A percentile compares a stretch with the other conserved stretches of the same genome.
These are phyloP conservation scores for Lepidurus apus DNA, from an alignment of 1,140 invertebrate species.

Conservation along the genomic window DNA sequence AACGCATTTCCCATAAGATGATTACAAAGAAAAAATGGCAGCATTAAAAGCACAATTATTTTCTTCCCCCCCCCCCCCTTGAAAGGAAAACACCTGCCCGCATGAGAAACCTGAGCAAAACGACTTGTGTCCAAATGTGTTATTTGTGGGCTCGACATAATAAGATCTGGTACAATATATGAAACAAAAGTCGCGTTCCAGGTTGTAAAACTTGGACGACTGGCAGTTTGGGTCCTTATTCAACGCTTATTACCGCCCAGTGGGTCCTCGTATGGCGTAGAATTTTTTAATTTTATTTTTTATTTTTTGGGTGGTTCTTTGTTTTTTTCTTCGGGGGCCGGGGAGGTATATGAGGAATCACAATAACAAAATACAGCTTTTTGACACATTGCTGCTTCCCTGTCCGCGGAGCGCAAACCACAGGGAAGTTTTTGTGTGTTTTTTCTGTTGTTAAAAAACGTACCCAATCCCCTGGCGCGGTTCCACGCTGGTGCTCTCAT, in stretches of 20 bases:
- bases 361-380: background rate
- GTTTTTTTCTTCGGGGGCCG: background rate
- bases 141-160: background rate
- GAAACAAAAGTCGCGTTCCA: background rate
- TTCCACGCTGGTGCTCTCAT: slow-evolving; percentile 16
- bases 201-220: background rate
- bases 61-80: no score
- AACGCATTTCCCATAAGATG: slow-evolving; percentile 9
- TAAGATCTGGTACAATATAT: no score
- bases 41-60: slow-evolving; percentile 1
- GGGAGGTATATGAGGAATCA: background rate
- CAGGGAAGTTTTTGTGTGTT: slow-evolving; percentile 3
- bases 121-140: background rate
- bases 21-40: slow-evolving; percentile 20
- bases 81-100: background rate
- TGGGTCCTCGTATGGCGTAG: background rate
- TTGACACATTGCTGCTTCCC: slow-evolving; percentile 2
- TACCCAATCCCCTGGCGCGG: slow-evolving; percentile 20
- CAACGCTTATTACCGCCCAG: slow-evolving; percentile 6
- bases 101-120: background rate
- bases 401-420: slow-evolving; percentile 1
- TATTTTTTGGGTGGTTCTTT: no score
- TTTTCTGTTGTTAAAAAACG: background rate
- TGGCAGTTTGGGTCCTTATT: background rate
- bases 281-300: background rate